Base-by-base conservation (phyloP, 2,888 invertebrate species). In the Pheosia tremula region DNA sequence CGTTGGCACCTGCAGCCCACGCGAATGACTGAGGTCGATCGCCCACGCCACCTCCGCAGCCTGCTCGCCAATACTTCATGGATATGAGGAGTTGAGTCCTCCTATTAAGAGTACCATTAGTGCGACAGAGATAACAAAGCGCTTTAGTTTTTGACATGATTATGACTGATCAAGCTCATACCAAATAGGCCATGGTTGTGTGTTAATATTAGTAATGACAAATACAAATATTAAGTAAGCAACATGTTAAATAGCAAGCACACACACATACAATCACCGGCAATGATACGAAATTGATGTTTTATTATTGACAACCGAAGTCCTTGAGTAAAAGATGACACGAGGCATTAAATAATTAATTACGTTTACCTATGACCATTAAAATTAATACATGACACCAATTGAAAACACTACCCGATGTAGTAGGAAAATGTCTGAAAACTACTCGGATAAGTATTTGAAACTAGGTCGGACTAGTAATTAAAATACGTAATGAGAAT, bases 1-100 rank as follows among this genome's bases (percentile, higher is more conserved):
- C 89, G 89, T 90, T 87, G 89, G 89, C 91, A 91, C 91, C 91
- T 91, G 89, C 88, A 75, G 71, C 91, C 91, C 90, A 91, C 91
- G 89, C 91, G 69, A 69, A 63, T 69, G 68, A 57, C 79, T 82
- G 88, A 89, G 91, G 88, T 86, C 90, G 84, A 69, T 75, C 86
- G 78, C 91, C 89, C 84, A 89, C 90, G 81, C 84, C 76, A 70
- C 84, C 74, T 62, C 76, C 77, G 70, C 70, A 66, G 63, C 67
- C 64, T 75, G 60, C 74, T 75, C 64, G 56, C 67, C 67, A 60
- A 68, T 58, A 69, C 66, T 65, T 61, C 50, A 56, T 56, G 39
- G 58, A 50, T 49, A 7, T 56, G 47, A 63, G 36, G 47, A 63
- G 36, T 13, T 50, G 45, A 57, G n/a, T 57, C 10, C n/a, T 39